A percentile compares a stretch with the other conserved stretches of the same genome.
Evolutionary conservation across 2,113 vertebrate species (phyloP).

Genomic region (Gavialis gangeticus): DNA sequence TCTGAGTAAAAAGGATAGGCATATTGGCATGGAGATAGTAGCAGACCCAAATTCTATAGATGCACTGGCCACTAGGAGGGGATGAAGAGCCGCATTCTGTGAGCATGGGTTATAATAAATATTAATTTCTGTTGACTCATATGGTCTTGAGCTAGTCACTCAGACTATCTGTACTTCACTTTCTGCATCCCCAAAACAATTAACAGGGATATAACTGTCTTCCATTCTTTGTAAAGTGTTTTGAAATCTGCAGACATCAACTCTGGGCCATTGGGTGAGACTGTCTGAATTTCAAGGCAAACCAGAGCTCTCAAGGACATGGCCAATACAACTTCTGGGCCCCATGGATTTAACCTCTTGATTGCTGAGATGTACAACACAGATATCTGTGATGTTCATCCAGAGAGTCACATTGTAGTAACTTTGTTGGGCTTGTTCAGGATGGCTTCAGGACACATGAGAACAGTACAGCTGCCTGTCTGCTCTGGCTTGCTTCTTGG

Average conservation of each 20-base stretch:
- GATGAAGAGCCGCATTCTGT: too few relatives aligned
- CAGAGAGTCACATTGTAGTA: neutral
- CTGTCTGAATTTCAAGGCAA: neutral
- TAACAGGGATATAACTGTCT: too few relatives aligned
- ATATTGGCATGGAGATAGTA: too few relatives aligned
- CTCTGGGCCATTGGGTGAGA: neutral
- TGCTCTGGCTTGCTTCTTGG: neutral
- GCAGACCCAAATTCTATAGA: too few relatives aligned
- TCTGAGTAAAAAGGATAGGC: too few relatives aligned
- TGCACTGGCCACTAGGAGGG: too few relatives aligned
- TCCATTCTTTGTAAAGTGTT: neutral
- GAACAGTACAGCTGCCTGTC: neutral
- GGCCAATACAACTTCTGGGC: neutral
- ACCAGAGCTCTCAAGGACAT: neutral
- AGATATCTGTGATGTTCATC: neutral
- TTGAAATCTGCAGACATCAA: neutral
- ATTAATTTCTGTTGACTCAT: too few relatives aligned
- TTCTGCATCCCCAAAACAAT: too few relatives aligned
- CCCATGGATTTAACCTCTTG: neutral
- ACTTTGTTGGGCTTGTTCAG: neutral
- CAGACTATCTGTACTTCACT: too few relatives aligned
- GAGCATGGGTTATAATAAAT: too few relatives aligned
- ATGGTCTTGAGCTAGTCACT: too few relatives aligned
- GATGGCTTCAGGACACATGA: accelerated
- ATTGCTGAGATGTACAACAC: neutral